Base-by-base conservation (phyloP, 2,113 vertebrate genomes). In the Tenebrosternarchus preto region DNA sequence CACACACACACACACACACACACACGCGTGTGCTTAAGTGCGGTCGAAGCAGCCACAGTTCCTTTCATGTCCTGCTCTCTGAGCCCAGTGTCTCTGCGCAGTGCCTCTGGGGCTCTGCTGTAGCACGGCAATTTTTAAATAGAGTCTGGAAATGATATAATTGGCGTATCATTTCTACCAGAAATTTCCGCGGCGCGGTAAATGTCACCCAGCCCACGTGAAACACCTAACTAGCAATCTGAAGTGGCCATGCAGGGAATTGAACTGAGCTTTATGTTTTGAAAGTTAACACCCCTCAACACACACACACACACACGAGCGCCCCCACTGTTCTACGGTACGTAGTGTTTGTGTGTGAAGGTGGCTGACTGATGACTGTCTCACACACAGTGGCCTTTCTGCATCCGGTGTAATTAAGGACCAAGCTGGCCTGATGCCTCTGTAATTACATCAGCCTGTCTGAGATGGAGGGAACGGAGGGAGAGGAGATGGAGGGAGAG, bases 341-440 rank as follows among this genome's bases (percentile, higher is more conserved):
- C 5, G 7, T 50, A 43, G 56, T 61, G 76, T 56, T 33, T 68
- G 76, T 79, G 33, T 78, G 63, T 69, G 76, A 77, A 4, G 22
- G 76, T 69, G 60, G 39, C 16, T 39, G 55, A 80, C 69, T 73
- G 78, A 73, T 55, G 70, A 46, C 60, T 55, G 69, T 73, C 69
- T 80, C 69, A 22, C 25, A 72, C 56, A 19, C 63, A 25, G 20
- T 80, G 78, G 69, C 78, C 78, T 80, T 63, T 72, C 25, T 64
- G 57, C 43, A 63, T 72, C 77, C 78, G 61, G 69, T 64, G 46
- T 80, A 80, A 80, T 80, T 80, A 80, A 46, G 60, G 69, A 64
- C 69, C 27, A 22, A 46, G 27, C 43, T 27, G 43, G 43, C n/a
- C 43, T 64, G 69, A 66, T 80, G 69, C 29, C 29, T 36, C 16